A percentile compares a stretch with the other conserved stretches of the same genome.
phyloP scores from a whole-genome alignment of 2,797 vertebrate species.

The Acanthis flammea region DNA sequence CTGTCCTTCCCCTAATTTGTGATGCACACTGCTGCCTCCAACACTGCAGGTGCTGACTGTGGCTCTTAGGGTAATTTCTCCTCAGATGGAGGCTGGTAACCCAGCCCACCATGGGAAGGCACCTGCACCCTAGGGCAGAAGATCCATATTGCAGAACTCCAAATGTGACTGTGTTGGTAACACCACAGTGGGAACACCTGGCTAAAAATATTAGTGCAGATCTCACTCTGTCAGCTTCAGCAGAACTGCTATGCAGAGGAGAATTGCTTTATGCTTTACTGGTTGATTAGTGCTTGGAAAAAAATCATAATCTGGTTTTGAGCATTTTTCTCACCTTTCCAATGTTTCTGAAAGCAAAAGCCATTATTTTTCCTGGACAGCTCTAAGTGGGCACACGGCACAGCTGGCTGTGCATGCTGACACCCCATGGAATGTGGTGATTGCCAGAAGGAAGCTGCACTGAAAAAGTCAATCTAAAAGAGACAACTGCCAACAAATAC shows the following conservation, averaged over 20 bases:
- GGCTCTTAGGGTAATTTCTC: not conserved
- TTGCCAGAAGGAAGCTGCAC: not conserved
- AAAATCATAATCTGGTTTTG: not conserved
- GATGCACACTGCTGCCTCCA: not conserved
- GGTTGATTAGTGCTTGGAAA: not conserved
- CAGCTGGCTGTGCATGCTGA: not conserved
- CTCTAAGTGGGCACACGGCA: not conserved
- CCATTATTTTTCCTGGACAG: not conserved
- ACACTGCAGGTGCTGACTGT: not conserved
- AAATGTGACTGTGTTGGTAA: not conserved
- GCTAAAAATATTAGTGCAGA: not conserved
- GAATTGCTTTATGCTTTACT: not conserved
- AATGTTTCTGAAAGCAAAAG: not conserved
- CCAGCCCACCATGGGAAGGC: not conserved
- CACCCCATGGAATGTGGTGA: fast-evolving
- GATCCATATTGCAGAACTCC: not conserved
- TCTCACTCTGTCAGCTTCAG: not conserved
- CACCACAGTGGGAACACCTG: fast-evolving
- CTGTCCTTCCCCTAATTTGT: not conserved
- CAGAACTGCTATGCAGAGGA: not conserved
- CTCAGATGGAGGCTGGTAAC: not conserved
- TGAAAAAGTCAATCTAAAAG: not conserved
- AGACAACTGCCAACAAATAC: not conserved
- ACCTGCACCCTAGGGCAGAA: not conserved
- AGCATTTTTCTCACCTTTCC: not conserved